These are phyloP conservation scores for Amphiprion clarkii DNA, from an alignment of 2,797 vertebrate species.

Conservation along the genomic window DNA sequence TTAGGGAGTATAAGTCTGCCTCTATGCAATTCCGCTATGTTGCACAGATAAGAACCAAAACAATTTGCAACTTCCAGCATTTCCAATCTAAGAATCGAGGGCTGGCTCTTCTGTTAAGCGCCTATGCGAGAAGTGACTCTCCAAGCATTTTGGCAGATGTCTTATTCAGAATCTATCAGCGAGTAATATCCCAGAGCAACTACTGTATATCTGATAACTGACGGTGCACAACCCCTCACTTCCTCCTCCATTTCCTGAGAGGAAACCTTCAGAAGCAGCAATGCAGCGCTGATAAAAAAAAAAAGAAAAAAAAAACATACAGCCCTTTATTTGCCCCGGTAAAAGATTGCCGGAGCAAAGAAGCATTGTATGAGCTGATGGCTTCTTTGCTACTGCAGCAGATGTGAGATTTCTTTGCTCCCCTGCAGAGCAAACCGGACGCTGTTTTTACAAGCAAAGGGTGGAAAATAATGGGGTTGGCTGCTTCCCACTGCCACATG, in stretches of 20 bases:
- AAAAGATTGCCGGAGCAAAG: slow-evolving; percentile 74
- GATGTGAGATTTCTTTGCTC: slow-evolving; percentile 44
- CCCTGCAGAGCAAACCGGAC: slow-evolving; percentile 32
- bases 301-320: slow-evolving; percentile 43
- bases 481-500: slow-evolving; percentile 26
- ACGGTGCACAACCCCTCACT: slow-evolving; percentile 72
- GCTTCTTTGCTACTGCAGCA: slow-evolving; percentile 45
- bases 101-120: slow-evolving; percentile 54
- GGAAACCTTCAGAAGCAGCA: slow-evolving; percentile 71
- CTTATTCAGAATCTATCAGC: slow-evolving; percentile 80
- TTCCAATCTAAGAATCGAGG: slow-evolving; percentile 68
- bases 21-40: slow-evolving; percentile 46
- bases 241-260: slow-evolving; percentile 83
- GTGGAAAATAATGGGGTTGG: slow-evolving; percentile 40
- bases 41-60: slow-evolving; percentile 53
- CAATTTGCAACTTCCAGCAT: slow-evolving; percentile 58
- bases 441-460: slow-evolving; percentile 41
- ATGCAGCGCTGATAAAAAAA: slow-evolving; percentile 73
- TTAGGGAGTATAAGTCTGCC: slow-evolving; percentile 27
- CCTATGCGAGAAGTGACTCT: slow-evolving; percentile 66
- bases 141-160: slow-evolving; percentile 74
- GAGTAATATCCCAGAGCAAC: slow-evolving; percentile 80
- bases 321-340: slow-evolving; percentile 75
- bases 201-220: slow-evolving; percentile 81
- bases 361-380: slow-evolving; percentile 59